Base-by-base conservation (phyloP, 2,113 vertebrate genomes). In the Rhinoderma darwinii region DNA sequence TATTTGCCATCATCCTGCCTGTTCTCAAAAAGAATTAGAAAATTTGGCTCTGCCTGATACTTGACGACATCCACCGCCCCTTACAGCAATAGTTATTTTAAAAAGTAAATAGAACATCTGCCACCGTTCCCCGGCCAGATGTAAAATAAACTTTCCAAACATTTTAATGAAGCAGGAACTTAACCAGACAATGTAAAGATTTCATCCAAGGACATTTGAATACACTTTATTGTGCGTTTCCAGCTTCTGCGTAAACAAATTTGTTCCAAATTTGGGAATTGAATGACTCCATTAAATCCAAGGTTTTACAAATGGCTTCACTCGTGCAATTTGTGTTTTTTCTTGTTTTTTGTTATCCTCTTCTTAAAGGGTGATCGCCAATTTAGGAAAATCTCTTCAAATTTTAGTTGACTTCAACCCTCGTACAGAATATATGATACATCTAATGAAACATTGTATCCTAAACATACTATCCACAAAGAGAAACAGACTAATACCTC, bases 111-210 rank as follows among this genome's bases (percentile, higher is more conserved):
- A 43, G 78, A 80, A 59, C 78, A 80, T 59, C 78, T 80, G 78
- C 56, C 51, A 27, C 32, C 56, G 51, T 59, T 80, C 78, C 78
- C 78, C 51, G 41, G 78, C 51, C 78, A 51, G 78, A 80, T 80
- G 78, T 80, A 61, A 80, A 61, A 61, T 20, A 80, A 61, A 80
- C 78, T 80, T 80, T 80, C 51, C 32, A 37, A 80, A 80, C 43
- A 80, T 61, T 80, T 80, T 80, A 80, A 80, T 80, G 78, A 80
- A 80, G 78, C 32, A 10, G 54, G 37, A 41, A 61, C 37, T 41
- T 61, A 39, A 61, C 20, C 35, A n/a, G n/a, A 50, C 78, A 51
- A 80, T 80, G 78, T 18, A 25, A 80, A 54, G 32, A 39, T 80
- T 80, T 50, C 77, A 80, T 59, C 77, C 78, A 80, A 51, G 37